Evolutionary conservation across 2,888 invertebrate genomes (phyloP), one percentile per base, ranked within the genome.

Genomic region (Heterodera filipjevi): DNA sequence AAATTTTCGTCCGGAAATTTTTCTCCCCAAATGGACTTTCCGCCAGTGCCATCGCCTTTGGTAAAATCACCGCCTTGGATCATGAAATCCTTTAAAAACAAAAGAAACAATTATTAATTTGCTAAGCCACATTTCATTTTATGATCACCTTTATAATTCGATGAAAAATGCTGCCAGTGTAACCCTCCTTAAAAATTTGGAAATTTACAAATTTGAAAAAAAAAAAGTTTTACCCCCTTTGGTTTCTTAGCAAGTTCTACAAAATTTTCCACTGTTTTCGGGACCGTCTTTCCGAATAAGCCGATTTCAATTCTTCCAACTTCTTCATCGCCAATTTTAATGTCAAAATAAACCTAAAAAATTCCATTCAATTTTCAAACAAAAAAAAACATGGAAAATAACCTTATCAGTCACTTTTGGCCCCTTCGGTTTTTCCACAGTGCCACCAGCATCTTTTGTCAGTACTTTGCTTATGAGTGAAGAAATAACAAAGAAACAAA

Each of bases 211-310:
- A 79, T 49, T 22, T 44, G 12, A 75, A 77, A 76, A 59, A 2
- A 22, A 8, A 8, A 6, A 6, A 71, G 0, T 35, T 76, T 59
- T 76, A 82, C 83, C 3, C 85, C 86, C 80, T 86, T 84, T 30
- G 85, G 85, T 49, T 84, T 92, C 33, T 93, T 92, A 27, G 95
- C 93, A 30, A 96, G 92, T 30, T 93, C 92, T 83, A 93, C 92
- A 89, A 96, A 96, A 90, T 96, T 96, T 85, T 93, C 92, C 0
- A 93, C 94, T 0, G 96, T 93, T 90, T 93, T 94, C 2, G 96
- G 96, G 44, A 84, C 84, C 75, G 93, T 90, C 82, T 95, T 93
- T 0, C 95, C 95, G 91, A 95, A 95, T n/a, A 96, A 91, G 0
- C 95, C 96, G 83, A 96, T 92, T 0, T 93, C 93, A 78, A 96